A percentile compares a stretch with the other conserved stretches of the same genome.
These are phyloP conservation scores for Sminthurinus aureus DNA, from an alignment of 2,888 invertebrate genomes.

Conservation along the genomic window DNA sequence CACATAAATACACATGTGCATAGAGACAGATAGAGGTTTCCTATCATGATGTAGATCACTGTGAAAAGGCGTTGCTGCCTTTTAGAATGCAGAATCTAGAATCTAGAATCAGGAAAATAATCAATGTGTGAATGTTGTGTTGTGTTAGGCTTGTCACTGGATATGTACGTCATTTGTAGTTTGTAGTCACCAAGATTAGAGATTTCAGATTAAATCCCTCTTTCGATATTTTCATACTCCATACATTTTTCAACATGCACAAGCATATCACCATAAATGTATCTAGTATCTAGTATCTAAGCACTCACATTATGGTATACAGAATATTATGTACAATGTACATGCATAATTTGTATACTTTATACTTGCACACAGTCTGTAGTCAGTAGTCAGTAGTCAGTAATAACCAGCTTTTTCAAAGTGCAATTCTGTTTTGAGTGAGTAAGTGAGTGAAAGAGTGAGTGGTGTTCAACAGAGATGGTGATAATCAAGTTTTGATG, in stretches of 20 bases:
- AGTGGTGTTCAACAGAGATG: constrained; percentile 28
- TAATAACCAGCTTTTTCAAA: background rate
- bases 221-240: background rate
- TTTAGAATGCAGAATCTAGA: constrained; percentile 19
- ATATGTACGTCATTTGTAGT: constrained; percentile 42
- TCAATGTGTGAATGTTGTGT: constrained; percentile 30
- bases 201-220: constrained; percentile 33
- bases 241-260: background rate
- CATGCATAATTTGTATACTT: background rate
- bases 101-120: constrained; percentile 22
- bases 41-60: constrained; percentile 20
- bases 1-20: background rate
- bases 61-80: constrained; percentile 31
- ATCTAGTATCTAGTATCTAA: too few relatives aligned
- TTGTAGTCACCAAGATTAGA: constrained; percentile 15
- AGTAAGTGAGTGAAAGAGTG: constrained; percentile 27
- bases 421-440: constrained; percentile 16
- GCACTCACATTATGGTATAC: too few relatives aligned
- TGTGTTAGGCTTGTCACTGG: constrained; percentile 21
- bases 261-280: too few relatives aligned
- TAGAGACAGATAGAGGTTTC: background rate
- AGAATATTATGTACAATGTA: background rate
- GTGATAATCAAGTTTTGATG: constrained; percentile 50
- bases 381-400: background rate
- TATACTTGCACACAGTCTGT: too few relatives aligned